phyloP scores from a whole-genome alignment of 92 coral and sea anemone species.

The Porites lobata region DNA sequence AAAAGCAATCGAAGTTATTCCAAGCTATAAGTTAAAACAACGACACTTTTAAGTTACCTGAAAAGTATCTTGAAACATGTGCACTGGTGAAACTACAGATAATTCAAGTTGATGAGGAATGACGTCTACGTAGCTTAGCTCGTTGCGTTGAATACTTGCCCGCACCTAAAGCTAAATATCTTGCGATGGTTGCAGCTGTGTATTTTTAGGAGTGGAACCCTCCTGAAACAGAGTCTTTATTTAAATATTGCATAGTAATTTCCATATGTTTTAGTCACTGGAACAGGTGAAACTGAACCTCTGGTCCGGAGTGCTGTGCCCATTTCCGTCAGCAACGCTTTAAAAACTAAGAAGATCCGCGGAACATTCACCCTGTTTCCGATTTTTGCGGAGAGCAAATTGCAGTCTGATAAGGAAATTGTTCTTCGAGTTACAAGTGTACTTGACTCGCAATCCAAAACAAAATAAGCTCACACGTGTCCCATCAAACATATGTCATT shows the following conservation, averaged over 20 bases:
- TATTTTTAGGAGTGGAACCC: slow-evolving; percentile 63
- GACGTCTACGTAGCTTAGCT: slow-evolving; percentile 25
- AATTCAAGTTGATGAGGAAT: slow-evolving; percentile 30
- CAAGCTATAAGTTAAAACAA: slow-evolving; percentile 7
- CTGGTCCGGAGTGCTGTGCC: slow-evolving; percentile 1
- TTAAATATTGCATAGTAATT: slow-evolving; percentile 75
- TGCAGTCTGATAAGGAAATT: slow-evolving; percentile 44
- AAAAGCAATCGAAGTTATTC: slow-evolving; percentile 16
- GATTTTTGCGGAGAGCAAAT: slow-evolving; percentile 53
- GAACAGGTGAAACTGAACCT: slow-evolving; percentile 55
- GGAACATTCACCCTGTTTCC: slow-evolving; percentile 36
- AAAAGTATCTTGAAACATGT: slow-evolving; percentile 61
- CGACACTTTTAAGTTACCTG: slow-evolving; percentile 50
- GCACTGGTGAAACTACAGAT: slow-evolving; percentile 2
- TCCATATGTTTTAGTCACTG: slow-evolving; percentile 70
- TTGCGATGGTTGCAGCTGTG: slow-evolving; percentile 62
- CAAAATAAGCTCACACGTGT: slow-evolving; percentile 72
- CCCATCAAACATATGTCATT: slow-evolving; percentile 53
- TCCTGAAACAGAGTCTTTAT: slow-evolving; percentile 70
- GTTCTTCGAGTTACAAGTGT: slow-evolving; percentile 49
- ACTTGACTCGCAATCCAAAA: slow-evolving; percentile 69
- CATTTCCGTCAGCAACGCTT: slow-evolving; percentile 11
- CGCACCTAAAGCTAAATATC: slow-evolving; percentile 42
- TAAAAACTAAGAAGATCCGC: slow-evolving; percentile 8
- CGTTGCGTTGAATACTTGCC: slow-evolving; percentile 49